These are phyloP conservation scores for Nesogale talazaci DNA, from an alignment of 2,113 vertebrate species.

Conservation along the genomic window DNA sequence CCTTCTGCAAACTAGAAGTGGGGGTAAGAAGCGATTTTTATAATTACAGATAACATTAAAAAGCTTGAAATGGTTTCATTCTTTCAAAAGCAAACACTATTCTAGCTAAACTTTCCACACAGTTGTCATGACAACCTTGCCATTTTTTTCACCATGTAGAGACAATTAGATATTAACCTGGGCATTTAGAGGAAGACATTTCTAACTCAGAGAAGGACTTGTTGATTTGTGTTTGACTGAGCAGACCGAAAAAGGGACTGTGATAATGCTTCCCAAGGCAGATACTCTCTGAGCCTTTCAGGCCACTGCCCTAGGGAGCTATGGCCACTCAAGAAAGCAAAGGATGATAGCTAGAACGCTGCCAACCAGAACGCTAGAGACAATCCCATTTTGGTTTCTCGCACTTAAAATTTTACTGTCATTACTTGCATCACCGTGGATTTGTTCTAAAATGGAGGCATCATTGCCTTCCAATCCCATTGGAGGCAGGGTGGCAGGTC, in stretches of 20 bases:
- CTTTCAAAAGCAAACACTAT: slow-evolving; percentile 81
- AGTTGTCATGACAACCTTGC: slow-evolving; percentile 80
- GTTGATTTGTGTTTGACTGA: slow-evolving; percentile 76
- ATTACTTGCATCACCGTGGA: neutral
- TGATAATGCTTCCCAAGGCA: slow-evolving; percentile 57
- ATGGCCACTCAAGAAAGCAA: slow-evolving; percentile 41
- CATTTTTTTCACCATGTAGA: slow-evolving; percentile 68
- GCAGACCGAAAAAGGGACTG: slow-evolving; percentile 53
- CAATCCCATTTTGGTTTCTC: slow-evolving; percentile 26
- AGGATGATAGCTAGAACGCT: neutral
- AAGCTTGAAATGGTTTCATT: slow-evolving; percentile 80
- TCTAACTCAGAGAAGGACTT: slow-evolving; percentile 75
- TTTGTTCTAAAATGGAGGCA: neutral
- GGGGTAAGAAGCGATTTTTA: slow-evolving; percentile 74
- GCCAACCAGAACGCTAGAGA: neutral
- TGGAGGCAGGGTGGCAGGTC: neutral
- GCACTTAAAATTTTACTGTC: slow-evolving; percentile 22
- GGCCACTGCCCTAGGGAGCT: slow-evolving; percentile 43
- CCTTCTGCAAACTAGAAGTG: slow-evolving; percentile 72
- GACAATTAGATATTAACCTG: slow-evolving; percentile 83
- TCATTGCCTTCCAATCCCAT: slow-evolving; percentile 25
- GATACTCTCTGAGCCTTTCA: slow-evolving; percentile 18
- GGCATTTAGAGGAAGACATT: slow-evolving; percentile 72
- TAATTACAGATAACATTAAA: slow-evolving; percentile 78
- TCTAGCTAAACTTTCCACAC: slow-evolving; percentile 77